Evolutionary conservation across 2,797 vertebrate species (phyloP).

Genomic region (Hydrolagus colliei): DNA sequence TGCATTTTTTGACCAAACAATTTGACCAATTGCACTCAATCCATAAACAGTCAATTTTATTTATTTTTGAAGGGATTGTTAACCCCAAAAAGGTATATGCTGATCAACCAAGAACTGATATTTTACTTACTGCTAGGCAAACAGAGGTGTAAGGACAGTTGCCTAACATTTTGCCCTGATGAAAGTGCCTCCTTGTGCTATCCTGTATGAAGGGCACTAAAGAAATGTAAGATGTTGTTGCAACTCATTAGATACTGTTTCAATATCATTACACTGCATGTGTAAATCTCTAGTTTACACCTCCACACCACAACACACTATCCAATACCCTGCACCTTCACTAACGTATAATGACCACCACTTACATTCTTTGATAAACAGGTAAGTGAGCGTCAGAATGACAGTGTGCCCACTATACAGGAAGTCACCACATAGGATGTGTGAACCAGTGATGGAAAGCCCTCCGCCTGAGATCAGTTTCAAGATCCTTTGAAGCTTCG

Average conservation of each 20-base stretch:
- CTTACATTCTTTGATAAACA: slow-evolving; percentile 98
- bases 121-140: too few relatives aligned
- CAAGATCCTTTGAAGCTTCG: slow-evolving; percentile 81
- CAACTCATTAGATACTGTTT: too few relatives aligned
- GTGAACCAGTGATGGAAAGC: slow-evolving; percentile 86
- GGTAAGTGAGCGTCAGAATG: slow-evolving; percentile 83
- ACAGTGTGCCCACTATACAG: slow-evolving; percentile 96
- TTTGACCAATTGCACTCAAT: too few relatives aligned
- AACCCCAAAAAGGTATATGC: too few relatives aligned
- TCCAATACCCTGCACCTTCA: not conserved
- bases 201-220: too few relatives aligned
- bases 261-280: not conserved
- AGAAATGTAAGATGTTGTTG: too few relatives aligned
- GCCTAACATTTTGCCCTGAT: too few relatives aligned
- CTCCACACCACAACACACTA: not conserved
- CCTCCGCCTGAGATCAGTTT: slow-evolving; percentile 86
- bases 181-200: not conserved
- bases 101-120: too few relatives aligned
- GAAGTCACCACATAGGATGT: slow-evolving; percentile 91
- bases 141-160: too few relatives aligned
- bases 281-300: not conserved
- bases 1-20: too few relatives aligned
- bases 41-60: too few relatives aligned
- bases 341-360: slow-evolving; percentile 38
- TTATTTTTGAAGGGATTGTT: too few relatives aligned